These are phyloP conservation scores for Ambastaia sidthimunki DNA, from an alignment of 2,797 vertebrate genomes.

Conservation along the genomic window DNA sequence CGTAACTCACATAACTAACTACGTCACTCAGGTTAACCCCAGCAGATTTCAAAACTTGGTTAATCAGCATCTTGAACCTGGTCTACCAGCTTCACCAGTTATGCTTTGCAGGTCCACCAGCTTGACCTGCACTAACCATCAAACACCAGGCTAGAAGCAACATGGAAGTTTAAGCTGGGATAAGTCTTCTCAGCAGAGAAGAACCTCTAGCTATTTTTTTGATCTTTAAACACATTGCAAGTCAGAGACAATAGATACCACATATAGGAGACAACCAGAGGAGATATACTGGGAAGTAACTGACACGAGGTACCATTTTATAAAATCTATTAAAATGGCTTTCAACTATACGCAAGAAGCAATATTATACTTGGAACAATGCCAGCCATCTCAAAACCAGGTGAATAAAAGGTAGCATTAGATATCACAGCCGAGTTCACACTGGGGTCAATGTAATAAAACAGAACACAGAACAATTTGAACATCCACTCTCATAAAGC, in stretches of 20 bases:
- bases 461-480: not conserved
- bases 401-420: not conserved
- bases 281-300: constrained; percentile 38
- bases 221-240: not conserved
- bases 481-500: constrained; percentile 21
- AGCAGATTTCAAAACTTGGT: not conserved
- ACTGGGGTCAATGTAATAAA: not conserved
- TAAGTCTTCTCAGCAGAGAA: not conserved
- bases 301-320: constrained; percentile 52
- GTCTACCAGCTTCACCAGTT: no score
- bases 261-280: not conserved
- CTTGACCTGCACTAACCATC: not conserved
- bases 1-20: not conserved
- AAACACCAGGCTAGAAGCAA: not conserved
- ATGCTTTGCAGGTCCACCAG: no score
- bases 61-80: not conserved
- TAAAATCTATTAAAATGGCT: constrained; percentile 60
- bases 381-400: constrained; percentile 2
- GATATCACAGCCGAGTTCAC: not conserved
- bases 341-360: constrained; percentile 49
- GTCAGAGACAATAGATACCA: not conserved
- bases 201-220: not conserved
- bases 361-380: constrained; percentile 48
- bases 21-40: not conserved
- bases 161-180: not conserved